Conservation (phyloP, 1,140 invertebrate species). For the Bombus balteatus region DNA sequence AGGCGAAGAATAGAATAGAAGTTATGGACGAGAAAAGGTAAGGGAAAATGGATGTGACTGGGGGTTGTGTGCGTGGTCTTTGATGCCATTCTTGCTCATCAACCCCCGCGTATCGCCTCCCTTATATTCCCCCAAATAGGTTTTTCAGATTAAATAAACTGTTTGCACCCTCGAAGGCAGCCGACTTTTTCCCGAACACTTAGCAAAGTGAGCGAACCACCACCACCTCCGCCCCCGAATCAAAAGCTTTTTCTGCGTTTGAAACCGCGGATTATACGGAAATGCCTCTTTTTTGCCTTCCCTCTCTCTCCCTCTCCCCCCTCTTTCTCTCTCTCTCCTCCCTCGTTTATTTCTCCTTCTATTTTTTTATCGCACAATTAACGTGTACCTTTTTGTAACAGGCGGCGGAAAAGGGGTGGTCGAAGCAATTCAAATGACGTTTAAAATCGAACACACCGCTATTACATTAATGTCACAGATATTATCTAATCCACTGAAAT, state of each 20-base stretch:
- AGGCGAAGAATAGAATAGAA: neutral
- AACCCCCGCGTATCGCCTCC: conserved; percentile 48
- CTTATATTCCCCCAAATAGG: conserved; percentile 53
- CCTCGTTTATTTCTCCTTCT: neutral
- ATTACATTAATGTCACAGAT: neutral
- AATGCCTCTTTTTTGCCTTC: conserved; percentile 9
- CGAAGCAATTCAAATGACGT: neutral
- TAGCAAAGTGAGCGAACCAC: conserved; percentile 36
- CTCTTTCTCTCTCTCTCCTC: neutral
- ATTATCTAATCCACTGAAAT: neutral
- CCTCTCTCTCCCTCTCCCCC: neutral
- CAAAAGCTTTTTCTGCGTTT: conserved; percentile 33
- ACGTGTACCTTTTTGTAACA: neutral
- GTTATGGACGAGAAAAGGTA: neutral
- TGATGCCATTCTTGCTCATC: conserved; percentile 63
- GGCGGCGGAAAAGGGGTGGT: neutral
- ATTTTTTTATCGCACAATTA: conserved; percentile 12
- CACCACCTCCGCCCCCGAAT: conserved; percentile 17
- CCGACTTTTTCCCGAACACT: conserved; percentile 34
- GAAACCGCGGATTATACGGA: conserved; percentile 36
- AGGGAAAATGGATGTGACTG: conserved; percentile 33
- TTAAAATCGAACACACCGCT: conserved; percentile 1
- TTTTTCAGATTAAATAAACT: conserved; percentile 66
- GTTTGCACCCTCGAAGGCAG: conserved; percentile 55
- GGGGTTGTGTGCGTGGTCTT: conserved; percentile 40